Evolutionary conservation across 2,888 invertebrate genomes (phyloP).

Genomic region (Phlogophora meticulosa): DNA sequence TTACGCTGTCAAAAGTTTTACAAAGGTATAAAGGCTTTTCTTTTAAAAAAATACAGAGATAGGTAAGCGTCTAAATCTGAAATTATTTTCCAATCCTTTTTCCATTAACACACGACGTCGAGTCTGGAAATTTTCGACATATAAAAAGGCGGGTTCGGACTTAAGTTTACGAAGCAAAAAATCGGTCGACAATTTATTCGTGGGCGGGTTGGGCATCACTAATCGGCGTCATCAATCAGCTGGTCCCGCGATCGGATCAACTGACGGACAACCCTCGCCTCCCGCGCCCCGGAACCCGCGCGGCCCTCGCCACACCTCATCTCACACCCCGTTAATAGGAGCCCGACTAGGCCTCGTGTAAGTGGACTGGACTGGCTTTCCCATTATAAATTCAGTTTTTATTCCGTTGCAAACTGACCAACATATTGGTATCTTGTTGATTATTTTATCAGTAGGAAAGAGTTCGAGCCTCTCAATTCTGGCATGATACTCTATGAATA

Average conservation of each 20-base stretch:
- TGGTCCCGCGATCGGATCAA: constrained; percentile 86
- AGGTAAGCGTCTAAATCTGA: constrained; percentile 5
- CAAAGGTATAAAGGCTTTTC: no score
- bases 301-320: constrained; percentile 67
- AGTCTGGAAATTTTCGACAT: constrained; percentile 61
- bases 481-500: not conserved
- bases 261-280: constrained; percentile 79
- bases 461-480: not conserved
- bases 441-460: not conserved
- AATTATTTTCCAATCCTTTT: constrained; percentile 56
- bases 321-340: constrained; percentile 67
- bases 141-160: constrained; percentile 77
- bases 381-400: constrained; percentile 32
- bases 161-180: constrained; percentile 85
- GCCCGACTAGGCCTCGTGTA: constrained; percentile 45
- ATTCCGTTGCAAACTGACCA: not conserved
- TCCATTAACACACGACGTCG: constrained; percentile 54
- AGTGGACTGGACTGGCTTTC: constrained; percentile 50
- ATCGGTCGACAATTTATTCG: constrained; percentile 89
- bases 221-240: constrained; percentile 91
- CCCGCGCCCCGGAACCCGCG: constrained; percentile 63
- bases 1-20: no score
- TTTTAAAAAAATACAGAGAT: no score
- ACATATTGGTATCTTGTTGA: no score
- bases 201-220: constrained; percentile 89